Percentiles rank a stretch among this genome's conserved stretches.
Evolutionary conservation across 2,797 vertebrate genomes (phyloP).

Genomic region (Rhadinocentrus ornatus): DNA sequence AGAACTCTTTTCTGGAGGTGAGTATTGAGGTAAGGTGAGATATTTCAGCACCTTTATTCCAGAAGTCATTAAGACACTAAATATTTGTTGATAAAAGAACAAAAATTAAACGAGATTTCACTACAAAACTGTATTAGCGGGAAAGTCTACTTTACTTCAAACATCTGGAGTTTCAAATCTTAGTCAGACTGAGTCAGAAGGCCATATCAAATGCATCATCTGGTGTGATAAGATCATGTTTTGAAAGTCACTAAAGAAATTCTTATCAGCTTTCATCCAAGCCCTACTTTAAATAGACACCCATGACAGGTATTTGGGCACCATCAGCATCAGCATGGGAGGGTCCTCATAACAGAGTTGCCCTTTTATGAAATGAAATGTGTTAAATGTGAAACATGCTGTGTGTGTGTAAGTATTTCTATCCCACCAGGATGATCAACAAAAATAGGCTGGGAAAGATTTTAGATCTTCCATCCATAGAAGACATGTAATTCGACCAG

Average conservation of each 20-base stretch:
- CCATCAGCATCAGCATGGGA: neutral
- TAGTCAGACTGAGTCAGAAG: neutral
- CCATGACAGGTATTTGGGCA: neutral
- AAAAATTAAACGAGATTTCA: too few species aligned
- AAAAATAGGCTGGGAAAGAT: too few species aligned
- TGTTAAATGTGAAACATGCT: too few species aligned
- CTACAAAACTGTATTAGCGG: too few species aligned
- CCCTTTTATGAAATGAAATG: too few species aligned
- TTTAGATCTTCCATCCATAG: too few species aligned
- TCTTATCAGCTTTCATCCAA: neutral
- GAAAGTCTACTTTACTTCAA: neutral
- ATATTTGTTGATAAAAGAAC: neutral
- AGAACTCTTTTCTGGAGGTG: neutral
- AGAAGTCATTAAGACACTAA: neutral
- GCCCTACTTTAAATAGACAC: neutral
- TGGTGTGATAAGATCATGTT: neutral
- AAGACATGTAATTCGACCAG: too few species aligned
- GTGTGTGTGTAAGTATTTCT: too few species aligned
- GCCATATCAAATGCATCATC: neutral
- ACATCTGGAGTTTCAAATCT: neutral
- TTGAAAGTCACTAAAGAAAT: neutral
- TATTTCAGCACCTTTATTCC: neutral
- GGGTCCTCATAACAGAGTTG: too few species aligned
- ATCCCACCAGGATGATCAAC: too few species aligned
- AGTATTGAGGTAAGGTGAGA: neutral